These are phyloP conservation scores for Crypturellus undulatus DNA, from an alignment of 2,113 vertebrate genomes.

Conservation along the genomic window DNA sequence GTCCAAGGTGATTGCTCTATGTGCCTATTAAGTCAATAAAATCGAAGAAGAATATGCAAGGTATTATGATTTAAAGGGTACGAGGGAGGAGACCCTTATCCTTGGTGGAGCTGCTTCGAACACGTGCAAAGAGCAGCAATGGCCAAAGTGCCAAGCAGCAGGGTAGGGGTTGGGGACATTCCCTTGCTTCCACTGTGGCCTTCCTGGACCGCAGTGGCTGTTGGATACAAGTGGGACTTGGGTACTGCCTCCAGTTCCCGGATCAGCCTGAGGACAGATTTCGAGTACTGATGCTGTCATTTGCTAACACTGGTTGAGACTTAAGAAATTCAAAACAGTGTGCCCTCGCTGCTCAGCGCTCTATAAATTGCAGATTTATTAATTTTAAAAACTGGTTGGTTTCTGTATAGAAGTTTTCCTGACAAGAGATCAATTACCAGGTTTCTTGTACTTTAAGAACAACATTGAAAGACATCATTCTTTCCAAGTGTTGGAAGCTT, in stretches of 20 bases:
- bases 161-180: not conserved
- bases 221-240: not conserved
- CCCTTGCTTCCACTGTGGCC: not conserved
- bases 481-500: not conserved
- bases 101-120: not conserved
- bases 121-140: not conserved
- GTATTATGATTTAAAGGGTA: not conserved
- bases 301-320: not conserved
- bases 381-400: not conserved
- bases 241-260: not conserved
- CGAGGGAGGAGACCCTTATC: not conserved
- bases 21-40: conserved; percentile 18
- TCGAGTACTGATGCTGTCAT: not conserved
- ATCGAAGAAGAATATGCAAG: not conserved
- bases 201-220: not conserved
- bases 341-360: not conserved
- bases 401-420: not conserved
- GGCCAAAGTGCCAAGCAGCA: not conserved
- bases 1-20: not conserved
- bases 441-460: not conserved
- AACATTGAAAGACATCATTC: not conserved
- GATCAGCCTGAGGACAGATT: not conserved
- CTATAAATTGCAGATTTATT: not conserved
- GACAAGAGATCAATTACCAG: not conserved
- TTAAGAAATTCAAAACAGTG: not conserved